Base-by-base conservation (phyloP, 2,888 invertebrate genomes). In the Schrankia costaestrigalis region DNA sequence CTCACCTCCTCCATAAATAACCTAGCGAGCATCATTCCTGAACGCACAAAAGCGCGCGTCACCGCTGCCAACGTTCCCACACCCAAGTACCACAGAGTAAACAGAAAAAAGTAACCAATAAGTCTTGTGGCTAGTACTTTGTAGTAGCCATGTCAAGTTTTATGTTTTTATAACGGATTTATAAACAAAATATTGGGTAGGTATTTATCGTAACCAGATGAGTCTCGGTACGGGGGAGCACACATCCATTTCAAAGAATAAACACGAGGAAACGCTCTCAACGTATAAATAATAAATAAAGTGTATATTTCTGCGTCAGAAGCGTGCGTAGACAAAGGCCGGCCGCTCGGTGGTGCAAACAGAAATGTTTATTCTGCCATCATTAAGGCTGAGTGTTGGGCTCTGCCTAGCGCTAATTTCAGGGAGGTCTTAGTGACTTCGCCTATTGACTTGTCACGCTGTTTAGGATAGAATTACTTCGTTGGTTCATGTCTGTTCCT, bases 201-300 rank as follows among this genome's bases (percentile, higher is more conserved):
- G 57, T 63, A 62, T 63, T 62, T 73, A 75, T 72, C 68, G 70
- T 65, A 54, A 60, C 33, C 36, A 47, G 63, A 64, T 59, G 64
- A 63, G 63, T 59, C 61, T 54, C 51, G 47, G 53, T 53, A 54
- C 56, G 55, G 65, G 63, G 70, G 71, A 62, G 69, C 71, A 56
- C 73, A 81, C 79, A 78, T 80, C 81, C 80, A 84, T 83, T 80
- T 78, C 82, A 75, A 75, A 82, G 78, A 79, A 79, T 77, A 82
- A 82, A 83, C 82, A 84, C 63, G 65, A 71, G 75, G 72, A 78
- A 76, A 71, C 68, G 73, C 75, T 80, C 78, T 78, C 78, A 76
- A 80, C 79, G 83, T 80, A 82, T 84, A 83, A 82, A 85, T 84
- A 83, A 83, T 83, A 79, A 81, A 83, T 79, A 78, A 73, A 73